Evolutionary conservation across 2,797 vertebrate species (phyloP), one percentile per base, ranked within the genome.

Genomic region (Margarornis squamiger): DNA sequence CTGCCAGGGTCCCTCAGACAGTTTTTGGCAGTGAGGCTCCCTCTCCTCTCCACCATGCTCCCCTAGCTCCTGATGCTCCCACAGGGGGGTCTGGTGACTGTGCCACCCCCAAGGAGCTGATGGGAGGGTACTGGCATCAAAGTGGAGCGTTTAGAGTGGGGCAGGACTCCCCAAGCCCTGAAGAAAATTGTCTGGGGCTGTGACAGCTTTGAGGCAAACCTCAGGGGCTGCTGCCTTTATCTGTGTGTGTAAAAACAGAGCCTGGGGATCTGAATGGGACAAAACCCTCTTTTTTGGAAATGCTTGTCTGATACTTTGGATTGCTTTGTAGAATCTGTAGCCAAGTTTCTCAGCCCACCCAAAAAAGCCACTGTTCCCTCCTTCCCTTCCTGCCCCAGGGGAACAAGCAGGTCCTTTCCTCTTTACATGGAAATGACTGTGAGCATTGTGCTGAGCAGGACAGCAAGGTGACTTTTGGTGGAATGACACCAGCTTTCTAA

Each of bases 41-140:
- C 19, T 79, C n/a, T 51, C n/a, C 58, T 76, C 48, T 30, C 55
- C 59, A 54, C 43, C 38, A 4, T 0, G 6, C 29, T 71, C 9
- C 49, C 38, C 68, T 36, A 61, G 24, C 74, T 24, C 26, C n/a
- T 18, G 45, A 46, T 65, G 74, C 74, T 59, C 73, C 2, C 24
- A 7, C 54, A 30, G 34, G 10, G 18, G 30, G 38, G 1, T 15
- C 59, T 66, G 30, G 4, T 8, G 38, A 54, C 78, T 78, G 36
- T 51, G 82, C 59, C 55, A 51, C 14, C 29, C 9, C 27, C 10
- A 3, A 52, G 29, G 18, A 70, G 63, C 63, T 82, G 52, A 21
- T 1, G 2, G 32, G 7, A 45, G 41, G 15, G 4, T 2, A 72
- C 19, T 0, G 2, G 18, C 32, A 11, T 27, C 22, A 39, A 75